Percentiles rank a stretch among this genome's conserved stretches.
Evolutionary conservation across 2,113 vertebrate species (phyloP).

Genomic region (Epinephelus cyanopodus): DNA sequence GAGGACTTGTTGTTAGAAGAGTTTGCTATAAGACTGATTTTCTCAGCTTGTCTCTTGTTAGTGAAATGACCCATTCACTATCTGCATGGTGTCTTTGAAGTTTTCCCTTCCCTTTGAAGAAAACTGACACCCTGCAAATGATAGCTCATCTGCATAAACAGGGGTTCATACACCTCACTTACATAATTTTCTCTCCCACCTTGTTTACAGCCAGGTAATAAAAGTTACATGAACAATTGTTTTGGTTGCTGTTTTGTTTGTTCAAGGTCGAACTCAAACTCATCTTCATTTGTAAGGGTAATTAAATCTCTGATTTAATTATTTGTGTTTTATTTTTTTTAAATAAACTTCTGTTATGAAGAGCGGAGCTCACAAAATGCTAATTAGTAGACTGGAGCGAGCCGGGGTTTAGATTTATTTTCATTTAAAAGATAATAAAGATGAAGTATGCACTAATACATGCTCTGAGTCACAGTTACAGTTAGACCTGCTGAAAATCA

Average conservation of each 20-base stretch:
- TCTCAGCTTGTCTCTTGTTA: conserved; percentile 43
- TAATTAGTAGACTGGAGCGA: conserved; percentile 25
- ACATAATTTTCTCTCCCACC: conserved; percentile 49
- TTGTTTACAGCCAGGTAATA: conserved; percentile 51
- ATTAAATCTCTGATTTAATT: conserved; percentile 42
- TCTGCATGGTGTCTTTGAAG: conserved; percentile 62
- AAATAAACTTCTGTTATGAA: neutral
- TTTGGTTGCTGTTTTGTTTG: conserved; percentile 43
- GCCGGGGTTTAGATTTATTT: conserved; percentile 13
- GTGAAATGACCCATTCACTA: conserved; percentile 60
- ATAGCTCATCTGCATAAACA: conserved; percentile 67
- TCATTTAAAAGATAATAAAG: conserved; percentile 5
- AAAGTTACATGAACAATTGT: conserved; percentile 22
- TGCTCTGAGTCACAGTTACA: neutral
- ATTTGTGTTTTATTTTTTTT: neutral
- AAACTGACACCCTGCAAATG: conserved; percentile 67
- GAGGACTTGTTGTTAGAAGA: conserved; percentile 32
- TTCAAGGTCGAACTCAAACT: conserved; percentile 48
- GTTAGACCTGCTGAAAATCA: conserved; percentile 7
- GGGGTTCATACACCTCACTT: conserved; percentile 41
- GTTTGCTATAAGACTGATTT: neutral
- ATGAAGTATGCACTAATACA: neutral
- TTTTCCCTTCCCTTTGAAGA: conserved; percentile 65
- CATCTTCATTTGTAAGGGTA: conserved; percentile 47
- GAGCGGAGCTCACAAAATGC: conserved; percentile 5